Evolutionary conservation across 2,797 vertebrate genomes (phyloP), one percentile per base, ranked within the genome.

Genomic region (Chaenodraco wilsoni): DNA sequence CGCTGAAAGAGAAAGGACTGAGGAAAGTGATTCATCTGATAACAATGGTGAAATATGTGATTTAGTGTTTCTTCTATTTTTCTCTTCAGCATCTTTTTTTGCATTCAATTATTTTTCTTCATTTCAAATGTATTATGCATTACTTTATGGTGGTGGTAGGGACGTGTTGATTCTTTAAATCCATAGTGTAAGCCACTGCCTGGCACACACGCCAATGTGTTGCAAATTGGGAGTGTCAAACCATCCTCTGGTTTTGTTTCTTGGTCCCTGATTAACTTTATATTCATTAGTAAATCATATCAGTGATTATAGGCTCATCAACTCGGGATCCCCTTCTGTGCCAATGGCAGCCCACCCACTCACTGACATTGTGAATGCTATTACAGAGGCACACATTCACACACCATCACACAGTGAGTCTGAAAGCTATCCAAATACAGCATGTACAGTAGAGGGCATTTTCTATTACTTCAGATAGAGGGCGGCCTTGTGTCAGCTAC

Each of bases 401-500:
- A 58, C 59, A 64, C 49, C 31, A 6, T 16, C 72, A 44, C 33
- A 61, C 57, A 63, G 23, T 27, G 33, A 43, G 21, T 43, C n/a
- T 57, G 70, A 71, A 31, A 74, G 55, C 61, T 50, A 23, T 79
- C 45, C 65, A 57, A 75, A 76, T 76, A 57, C 46, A 78, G 43
- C 68, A 57, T 76, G 75, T 88, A 87, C 88, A 88, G 85, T 90
- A 84, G 76, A 79, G 81, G 76, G 86, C 67, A 67, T 91, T 93
- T 89, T 92, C 87, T 74, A 23, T 78, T 72, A 58, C 87, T 89
- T 93, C 94, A 95, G 94, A 95, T 88, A 95, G 94, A 94, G 94
- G 94, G 95, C 92, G 89, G 89, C 91, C 93, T 94, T 94, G 95
- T 93, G 94, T 93, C 92, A 90, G 89, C 85, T 90, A 89, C 90